Percentiles rank a stretch among this genome's conserved stretches.
phyloP scores from a whole-genome alignment of 2,797 vertebrate genomes.

The Arnoldichthys spilopterus region DNA sequence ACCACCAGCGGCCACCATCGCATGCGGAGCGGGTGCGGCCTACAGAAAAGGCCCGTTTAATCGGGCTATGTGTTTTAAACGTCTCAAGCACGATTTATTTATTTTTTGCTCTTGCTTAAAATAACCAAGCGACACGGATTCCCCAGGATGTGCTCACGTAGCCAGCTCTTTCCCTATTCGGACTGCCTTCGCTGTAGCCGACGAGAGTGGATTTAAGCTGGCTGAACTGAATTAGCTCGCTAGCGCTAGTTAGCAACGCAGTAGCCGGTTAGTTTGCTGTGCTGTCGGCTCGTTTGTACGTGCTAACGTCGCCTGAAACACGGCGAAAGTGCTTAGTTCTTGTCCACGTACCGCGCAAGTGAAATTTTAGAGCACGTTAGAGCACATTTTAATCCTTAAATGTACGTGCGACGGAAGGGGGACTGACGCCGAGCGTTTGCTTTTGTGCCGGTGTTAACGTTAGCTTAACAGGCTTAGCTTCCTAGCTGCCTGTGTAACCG shows the following conservation, averaged over 20 bases:
- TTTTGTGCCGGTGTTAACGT: neutral
- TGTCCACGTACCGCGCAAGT: neutral
- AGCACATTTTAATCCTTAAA: neutral
- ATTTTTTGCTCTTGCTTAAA: neutral
- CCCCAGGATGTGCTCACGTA: neutral
- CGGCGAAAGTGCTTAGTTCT: neutral
- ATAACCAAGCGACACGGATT: too few species aligned
- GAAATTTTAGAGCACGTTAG: neutral
- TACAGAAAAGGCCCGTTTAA: slow-evolving; percentile 53
- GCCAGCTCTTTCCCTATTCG: neutral
- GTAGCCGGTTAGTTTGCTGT: slow-evolving; percentile 26
- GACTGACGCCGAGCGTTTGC: neutral
- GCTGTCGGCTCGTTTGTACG: neutral
- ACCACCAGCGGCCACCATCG: slow-evolving; percentile 28
- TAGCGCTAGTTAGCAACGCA: neutral
- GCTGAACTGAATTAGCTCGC: neutral
- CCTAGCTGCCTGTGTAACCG: neutral
- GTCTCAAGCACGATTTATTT: neutral
- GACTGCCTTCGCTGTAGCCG: slow-evolving; percentile 4
- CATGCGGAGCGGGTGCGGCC: slow-evolving; percentile 64
- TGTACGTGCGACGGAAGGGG: neutral
- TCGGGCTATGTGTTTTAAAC: neutral
- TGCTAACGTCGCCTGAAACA: neutral
- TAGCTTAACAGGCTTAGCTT: neutral
- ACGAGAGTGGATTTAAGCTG: slow-evolving; percentile 2